Conservation (phyloP, 2,797 vertebrate species). For the Prionace glauca region DNA sequence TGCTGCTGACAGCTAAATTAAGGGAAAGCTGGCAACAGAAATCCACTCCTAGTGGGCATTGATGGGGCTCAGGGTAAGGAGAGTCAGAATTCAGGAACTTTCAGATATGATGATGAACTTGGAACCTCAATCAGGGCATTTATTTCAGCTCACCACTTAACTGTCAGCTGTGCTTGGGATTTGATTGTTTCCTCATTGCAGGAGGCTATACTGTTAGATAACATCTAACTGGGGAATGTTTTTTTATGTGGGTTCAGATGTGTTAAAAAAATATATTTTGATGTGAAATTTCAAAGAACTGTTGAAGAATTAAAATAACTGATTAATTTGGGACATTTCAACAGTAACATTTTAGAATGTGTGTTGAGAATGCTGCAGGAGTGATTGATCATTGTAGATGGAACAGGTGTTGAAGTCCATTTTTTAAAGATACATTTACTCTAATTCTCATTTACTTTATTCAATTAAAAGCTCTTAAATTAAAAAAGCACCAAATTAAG, state of each 20-base stretch:
- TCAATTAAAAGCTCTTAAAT: background rate
- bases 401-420: conserved; percentile 6
- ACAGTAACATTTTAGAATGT: background rate
- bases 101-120: too few species aligned
- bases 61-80: background rate
- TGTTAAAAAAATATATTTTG: background rate
- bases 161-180: background rate
- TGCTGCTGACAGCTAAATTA: background rate
- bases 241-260: background rate
- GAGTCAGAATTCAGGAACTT: background rate
- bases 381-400: background rate
- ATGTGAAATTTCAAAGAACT: background rate
- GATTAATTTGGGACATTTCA: background rate
- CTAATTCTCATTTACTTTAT: background rate
- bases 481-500: background rate
- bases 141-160: background rate
- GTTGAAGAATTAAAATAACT: background rate
- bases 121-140: background rate
- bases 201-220: background rate
- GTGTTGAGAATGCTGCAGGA: background rate
- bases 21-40: background rate
- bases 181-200: background rate
- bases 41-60: background rate
- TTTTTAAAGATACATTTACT: background rate
- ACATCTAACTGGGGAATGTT: background rate